phyloP scores from a whole-genome alignment of 1,140 invertebrate genomes.

The Meloidogyne hapla region DNA sequence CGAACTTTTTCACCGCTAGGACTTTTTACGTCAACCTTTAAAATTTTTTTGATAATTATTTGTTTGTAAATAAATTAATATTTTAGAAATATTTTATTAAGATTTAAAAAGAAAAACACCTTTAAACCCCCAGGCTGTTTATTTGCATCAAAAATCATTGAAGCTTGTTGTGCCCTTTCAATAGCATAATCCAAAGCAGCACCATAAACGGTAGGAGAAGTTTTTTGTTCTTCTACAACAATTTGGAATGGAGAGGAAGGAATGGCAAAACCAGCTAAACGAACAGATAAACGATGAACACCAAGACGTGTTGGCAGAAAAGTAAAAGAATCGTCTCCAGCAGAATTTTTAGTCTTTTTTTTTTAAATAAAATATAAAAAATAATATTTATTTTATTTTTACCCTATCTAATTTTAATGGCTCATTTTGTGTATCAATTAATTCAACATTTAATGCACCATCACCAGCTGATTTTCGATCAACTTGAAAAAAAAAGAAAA shows the following conservation, averaged over 20 bases:
- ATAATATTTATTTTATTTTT: not conserved
- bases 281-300: slow-evolving; percentile 82
- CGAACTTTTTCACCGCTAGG: slow-evolving; percentile 47
- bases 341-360: slow-evolving; percentile 72
- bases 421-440: slow-evolving; percentile 82
- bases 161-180: slow-evolving; percentile 65
- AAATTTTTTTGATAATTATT: not conserved
- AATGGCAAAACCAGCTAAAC: slow-evolving; percentile 77
- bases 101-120: slow-evolving; percentile 1
- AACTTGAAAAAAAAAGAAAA: slow-evolving; percentile 40
- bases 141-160: slow-evolving; percentile 66
- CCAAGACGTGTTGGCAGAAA: slow-evolving; percentile 83
- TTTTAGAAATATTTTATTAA: no score
- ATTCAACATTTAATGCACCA: slow-evolving; percentile 83
- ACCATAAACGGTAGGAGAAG: slow-evolving; percentile 70
- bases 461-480: slow-evolving; percentile 64
- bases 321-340: slow-evolving; percentile 74
- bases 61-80: no score
- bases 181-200: slow-evolving; percentile 64
- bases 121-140: slow-evolving; percentile 65
- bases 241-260: slow-evolving; percentile 69
- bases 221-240: slow-evolving; percentile 70
- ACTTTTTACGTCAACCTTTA: slow-evolving; percentile 49
- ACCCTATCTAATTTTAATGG: slow-evolving; percentile 75
- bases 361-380: not conserved